phyloP scores from a whole-genome alignment of 2,888 invertebrate species.

The Thelaira solivaga region DNA sequence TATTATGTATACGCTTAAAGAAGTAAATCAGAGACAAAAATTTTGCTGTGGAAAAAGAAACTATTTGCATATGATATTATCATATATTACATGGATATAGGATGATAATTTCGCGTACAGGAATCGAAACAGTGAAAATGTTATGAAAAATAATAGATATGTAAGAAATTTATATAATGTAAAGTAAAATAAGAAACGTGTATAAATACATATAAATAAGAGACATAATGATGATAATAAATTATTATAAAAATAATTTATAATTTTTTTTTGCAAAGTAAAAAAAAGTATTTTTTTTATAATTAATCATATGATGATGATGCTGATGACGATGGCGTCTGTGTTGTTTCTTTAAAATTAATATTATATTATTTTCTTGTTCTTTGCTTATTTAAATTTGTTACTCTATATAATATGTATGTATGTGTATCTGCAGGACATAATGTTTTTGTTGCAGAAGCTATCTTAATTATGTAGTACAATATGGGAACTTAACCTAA shows the following conservation, averaged over 20 bases:
- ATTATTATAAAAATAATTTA: constrained; percentile 6
- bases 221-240: background rate
- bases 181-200: constrained; percentile 1
- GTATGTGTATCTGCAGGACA: too few species aligned
- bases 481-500: constrained; percentile 52
- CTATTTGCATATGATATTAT: too few species aligned
- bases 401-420: too few species aligned
- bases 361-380: background rate
- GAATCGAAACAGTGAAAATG: background rate
- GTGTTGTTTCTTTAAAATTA: too few species aligned
- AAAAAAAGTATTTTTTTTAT: background rate
- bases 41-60: too few species aligned
- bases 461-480: background rate
- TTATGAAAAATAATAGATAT: background rate
- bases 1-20: too few species aligned
- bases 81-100: too few species aligned
- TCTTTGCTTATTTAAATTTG: background rate
- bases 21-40: too few species aligned
- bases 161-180: constrained; percentile 18
- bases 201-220: constrained; percentile 19
- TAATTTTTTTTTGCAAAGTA: background rate
- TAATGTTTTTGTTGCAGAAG: background rate
- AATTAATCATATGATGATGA: background rate
- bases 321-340: background rate
- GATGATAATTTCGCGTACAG: too few species aligned